These are phyloP conservation scores for Gouania willdenowi DNA, from an alignment of 2,797 vertebrate species.

Conservation along the genomic window DNA sequence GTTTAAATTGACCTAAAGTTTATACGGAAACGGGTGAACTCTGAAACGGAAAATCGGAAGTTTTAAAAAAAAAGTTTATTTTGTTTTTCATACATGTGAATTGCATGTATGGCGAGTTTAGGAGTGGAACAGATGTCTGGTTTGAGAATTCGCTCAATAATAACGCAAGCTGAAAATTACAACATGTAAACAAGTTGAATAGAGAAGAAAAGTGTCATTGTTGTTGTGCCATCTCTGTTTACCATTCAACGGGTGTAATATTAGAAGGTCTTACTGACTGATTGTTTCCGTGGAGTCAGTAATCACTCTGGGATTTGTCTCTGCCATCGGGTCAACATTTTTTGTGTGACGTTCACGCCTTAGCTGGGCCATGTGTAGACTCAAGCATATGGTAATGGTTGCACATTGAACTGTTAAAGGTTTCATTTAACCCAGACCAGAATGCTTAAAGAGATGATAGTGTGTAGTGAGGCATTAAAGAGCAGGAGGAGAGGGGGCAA, in stretches of 20 bases:
- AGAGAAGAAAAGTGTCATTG: too few species aligned
- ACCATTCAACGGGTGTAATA: not conserved
- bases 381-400: conserved; percentile 73
- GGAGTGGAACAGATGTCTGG: too few species aligned
- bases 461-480: conserved; percentile 67
- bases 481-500: conserved; percentile 29
- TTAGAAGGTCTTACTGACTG: conserved; percentile 1
- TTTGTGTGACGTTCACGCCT: conserved; percentile 20
- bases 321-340: conserved; percentile 21
- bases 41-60: too few species aligned
- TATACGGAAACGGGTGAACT: too few species aligned
- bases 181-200: too few species aligned
- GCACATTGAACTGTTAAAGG: conserved; percentile 76
- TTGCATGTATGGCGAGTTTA: too few species aligned
- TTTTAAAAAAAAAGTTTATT: too few species aligned
- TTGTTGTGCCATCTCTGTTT: too few species aligned
- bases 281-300: conserved; percentile 11
- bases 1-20: too few species aligned
- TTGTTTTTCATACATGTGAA: too few species aligned
- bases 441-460: conserved; percentile 73
- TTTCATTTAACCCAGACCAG: conserved; percentile 74
- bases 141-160: too few species aligned
- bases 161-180: too few species aligned
- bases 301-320: conserved; percentile 29
- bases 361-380: conserved; percentile 45